Evolutionary conservation across 2,113 vertebrate species (phyloP).

Genomic region (Malurus cyaneus): DNA sequence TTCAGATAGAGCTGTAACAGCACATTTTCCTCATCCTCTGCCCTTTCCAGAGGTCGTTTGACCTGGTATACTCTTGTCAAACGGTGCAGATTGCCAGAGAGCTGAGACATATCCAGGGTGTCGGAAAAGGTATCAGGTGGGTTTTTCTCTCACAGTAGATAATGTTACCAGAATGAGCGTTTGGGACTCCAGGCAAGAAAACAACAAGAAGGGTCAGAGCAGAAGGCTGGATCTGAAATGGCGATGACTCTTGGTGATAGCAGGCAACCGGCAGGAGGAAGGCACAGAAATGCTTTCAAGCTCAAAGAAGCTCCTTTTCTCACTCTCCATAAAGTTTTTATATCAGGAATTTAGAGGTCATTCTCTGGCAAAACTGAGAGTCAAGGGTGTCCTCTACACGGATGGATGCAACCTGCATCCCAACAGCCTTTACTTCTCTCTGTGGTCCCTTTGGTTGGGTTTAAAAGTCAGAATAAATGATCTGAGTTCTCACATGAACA

Average conservation of each 20-base stretch:
- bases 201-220: neutral
- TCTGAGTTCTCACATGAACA: neutral
- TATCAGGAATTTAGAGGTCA: neutral
- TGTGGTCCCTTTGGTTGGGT: neutral
- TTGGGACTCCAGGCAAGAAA: neutral
- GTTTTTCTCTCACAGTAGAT: neutral
- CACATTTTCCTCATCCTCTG: slow-evolving; percentile 34
- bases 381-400: neutral
- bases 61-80: slow-evolving; percentile 1
- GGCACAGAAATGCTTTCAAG: neutral
- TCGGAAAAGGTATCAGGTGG: neutral
- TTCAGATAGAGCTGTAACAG: slow-evolving; percentile 30
- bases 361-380: neutral
- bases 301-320: neutral
- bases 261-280: neutral
- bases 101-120: neutral
- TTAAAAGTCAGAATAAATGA: neutral
- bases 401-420: rapidly evolving
- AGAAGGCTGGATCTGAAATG: neutral
- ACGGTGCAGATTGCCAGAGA: neutral
- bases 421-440: neutral
- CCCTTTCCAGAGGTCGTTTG: slow-evolving; percentile 6
- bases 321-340: neutral
- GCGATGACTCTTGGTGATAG: neutral
- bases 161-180: neutral